A percentile compares a stretch with the other conserved stretches of the same genome.
phyloP scores from a whole-genome alignment of 2,888 invertebrate genomes.

The Aromia moschata region DNA sequence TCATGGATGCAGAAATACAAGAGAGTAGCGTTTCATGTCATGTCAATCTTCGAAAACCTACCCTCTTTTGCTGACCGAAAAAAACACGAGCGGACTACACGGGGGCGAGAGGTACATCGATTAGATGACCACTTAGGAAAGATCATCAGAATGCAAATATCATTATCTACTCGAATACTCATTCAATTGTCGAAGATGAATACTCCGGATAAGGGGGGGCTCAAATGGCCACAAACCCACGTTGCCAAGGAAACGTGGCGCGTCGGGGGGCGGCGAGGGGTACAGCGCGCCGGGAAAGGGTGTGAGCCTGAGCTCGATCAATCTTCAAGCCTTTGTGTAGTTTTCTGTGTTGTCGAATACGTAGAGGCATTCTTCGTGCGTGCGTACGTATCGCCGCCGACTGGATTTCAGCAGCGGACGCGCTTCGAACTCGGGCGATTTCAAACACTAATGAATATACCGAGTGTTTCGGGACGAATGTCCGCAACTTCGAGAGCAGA shows the following conservation, averaged over 20 bases:
- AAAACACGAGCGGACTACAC: too few relatives aligned
- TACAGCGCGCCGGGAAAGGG: slow-evolving; percentile 57
- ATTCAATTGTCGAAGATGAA: slow-evolving; percentile 63
- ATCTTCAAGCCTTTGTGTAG: slow-evolving; percentile 59
- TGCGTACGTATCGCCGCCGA: too few relatives aligned
- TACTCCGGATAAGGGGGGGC: slow-evolving; percentile 60
- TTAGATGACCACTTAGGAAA: slow-evolving; percentile 54
- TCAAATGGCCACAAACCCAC: slow-evolving; percentile 60
- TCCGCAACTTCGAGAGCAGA: too few relatives aligned
- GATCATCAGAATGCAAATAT: slow-evolving; percentile 62
- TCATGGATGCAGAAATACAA: too few relatives aligned
- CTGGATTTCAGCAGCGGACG: too few relatives aligned
- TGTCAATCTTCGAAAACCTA: too few relatives aligned
- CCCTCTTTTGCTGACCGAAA: too few relatives aligned
- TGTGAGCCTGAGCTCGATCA: slow-evolving; percentile 59
- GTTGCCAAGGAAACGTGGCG: slow-evolving; percentile 57
- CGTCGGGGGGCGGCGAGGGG: slow-evolving; percentile 36
- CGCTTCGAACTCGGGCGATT: too few relatives aligned
- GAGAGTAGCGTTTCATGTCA: too few relatives aligned
- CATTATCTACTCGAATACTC: slow-evolving; percentile 62
- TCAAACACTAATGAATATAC: too few relatives aligned
- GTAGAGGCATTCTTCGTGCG: slow-evolving; percentile 50
- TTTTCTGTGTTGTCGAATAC: slow-evolving; percentile 57
- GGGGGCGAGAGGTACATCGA: slow-evolving; percentile 42
- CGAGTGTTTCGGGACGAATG: too few relatives aligned